phyloP scores from a whole-genome alignment of 2,797 vertebrate species.

The Pantherophis alleghaniensis region DNA sequence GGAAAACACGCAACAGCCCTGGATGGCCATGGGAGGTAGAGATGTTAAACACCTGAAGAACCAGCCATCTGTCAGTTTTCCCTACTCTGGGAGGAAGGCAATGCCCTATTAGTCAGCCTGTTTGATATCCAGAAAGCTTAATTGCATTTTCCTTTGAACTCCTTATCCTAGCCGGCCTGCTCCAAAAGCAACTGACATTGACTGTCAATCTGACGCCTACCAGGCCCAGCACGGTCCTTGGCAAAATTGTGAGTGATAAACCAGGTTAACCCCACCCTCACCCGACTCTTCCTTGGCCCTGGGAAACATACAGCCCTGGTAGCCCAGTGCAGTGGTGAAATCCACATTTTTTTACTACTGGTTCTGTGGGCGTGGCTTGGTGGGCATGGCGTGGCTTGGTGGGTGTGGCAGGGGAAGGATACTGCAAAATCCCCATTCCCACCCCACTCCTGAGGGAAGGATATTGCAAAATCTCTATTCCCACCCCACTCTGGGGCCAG shows the following conservation, averaged over 20 bases:
- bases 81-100: neutral
- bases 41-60: neutral
- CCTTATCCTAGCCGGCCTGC: neutral
- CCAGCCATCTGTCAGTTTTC: conserved; percentile 8
- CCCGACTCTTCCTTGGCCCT: neutral
- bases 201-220: neutral
- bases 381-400: no score
- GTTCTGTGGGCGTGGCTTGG: no score
- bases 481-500: no score
- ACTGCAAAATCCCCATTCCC: no score
- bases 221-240: neutral
- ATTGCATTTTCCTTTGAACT: neutral
- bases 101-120: neutral
- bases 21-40: neutral
- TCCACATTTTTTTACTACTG: no score
- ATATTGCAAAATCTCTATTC: no score
- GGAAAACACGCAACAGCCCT: neutral
- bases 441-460: no score
- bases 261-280: neutral
- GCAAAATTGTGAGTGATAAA: neutral
- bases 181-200: neutral
- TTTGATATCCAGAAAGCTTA: neutral
- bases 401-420: no score
- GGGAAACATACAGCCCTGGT: neutral
- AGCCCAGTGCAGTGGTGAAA: neutral